Conservation (phyloP, 2,113 vertebrate species). For the Ia io region DNA sequence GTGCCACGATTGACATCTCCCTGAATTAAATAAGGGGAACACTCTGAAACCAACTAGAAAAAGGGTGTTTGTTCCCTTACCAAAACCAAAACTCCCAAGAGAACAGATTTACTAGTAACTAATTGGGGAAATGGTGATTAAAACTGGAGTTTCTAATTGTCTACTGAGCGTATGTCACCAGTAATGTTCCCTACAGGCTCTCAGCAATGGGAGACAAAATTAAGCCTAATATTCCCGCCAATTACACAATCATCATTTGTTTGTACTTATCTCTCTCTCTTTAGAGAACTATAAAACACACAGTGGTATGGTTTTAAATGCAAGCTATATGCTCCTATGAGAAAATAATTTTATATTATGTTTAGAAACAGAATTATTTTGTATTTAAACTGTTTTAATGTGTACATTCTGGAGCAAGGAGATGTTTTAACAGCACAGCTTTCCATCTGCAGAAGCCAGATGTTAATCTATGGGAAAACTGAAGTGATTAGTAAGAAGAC, state of each 20-base stretch:
- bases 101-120: conserved; percentile 29
- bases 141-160: conserved; percentile 56
- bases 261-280: conserved; percentile 29
- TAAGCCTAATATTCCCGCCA: conserved; percentile 14
- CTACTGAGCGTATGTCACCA: neutral
- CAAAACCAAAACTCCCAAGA: conserved; percentile 46
- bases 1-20: neutral
- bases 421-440: neutral
- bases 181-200: neutral
- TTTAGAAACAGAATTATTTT: conserved; percentile 44
- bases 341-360: conserved; percentile 33
- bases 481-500: conserved; percentile 9
- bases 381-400: conserved; percentile 47
- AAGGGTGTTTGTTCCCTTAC: neutral
- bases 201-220: conserved; percentile 35
- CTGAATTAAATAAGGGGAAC: neutral
- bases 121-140: conserved; percentile 57
- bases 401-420: conserved; percentile 18
- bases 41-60: neutral
- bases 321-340: neutral
- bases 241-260: neutral
- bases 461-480: conserved; percentile 27
- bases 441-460: conserved; percentile 44
- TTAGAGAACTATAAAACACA: conserved; percentile 26
- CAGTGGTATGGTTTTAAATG: neutral